These are phyloP conservation scores for Lasioglossum vierecki DNA, from an alignment of 2,888 invertebrate genomes.

Conservation along the genomic window DNA sequence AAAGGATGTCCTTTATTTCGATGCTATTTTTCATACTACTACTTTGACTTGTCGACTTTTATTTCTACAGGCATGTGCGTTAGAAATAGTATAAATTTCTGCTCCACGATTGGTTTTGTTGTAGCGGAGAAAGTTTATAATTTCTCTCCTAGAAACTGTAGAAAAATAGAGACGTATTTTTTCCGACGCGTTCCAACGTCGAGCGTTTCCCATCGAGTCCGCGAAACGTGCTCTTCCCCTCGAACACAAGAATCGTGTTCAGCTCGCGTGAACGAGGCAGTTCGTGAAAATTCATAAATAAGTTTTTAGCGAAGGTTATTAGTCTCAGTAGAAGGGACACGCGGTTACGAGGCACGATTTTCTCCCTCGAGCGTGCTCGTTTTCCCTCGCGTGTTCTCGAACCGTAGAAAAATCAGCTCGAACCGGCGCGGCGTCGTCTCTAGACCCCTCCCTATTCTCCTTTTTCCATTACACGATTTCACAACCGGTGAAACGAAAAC, in stretches of 20 bases:
- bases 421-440: background rate
- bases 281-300: constrained; percentile 39
- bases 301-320: constrained; percentile 28
- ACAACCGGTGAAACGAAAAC: constrained; percentile 29
- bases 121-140: too few relatives aligned
- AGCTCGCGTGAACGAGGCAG: constrained; percentile 12
- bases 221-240: background rate
- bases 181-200: background rate
- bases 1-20: too few relatives aligned
- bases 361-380: background rate
- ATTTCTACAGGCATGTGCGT: too few relatives aligned
- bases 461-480: constrained; percentile 38
- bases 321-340: constrained; percentile 39
- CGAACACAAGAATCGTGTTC: constrained; percentile 1
- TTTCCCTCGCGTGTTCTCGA: constrained; percentile 18
- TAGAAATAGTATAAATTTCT: too few relatives aligned
- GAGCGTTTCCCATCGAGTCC: background rate
- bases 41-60: too few relatives aligned
- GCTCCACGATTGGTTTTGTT: too few relatives aligned
- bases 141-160: background rate
- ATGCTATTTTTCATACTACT: too few relatives aligned
- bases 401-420: constrained; percentile 25
- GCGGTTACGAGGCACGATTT: constrained; percentile 28
- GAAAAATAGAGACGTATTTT: background rate
- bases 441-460: background rate